phyloP scores from a whole-genome alignment of 2,113 vertebrate genomes.

The Hepsetus odoe region DNA sequence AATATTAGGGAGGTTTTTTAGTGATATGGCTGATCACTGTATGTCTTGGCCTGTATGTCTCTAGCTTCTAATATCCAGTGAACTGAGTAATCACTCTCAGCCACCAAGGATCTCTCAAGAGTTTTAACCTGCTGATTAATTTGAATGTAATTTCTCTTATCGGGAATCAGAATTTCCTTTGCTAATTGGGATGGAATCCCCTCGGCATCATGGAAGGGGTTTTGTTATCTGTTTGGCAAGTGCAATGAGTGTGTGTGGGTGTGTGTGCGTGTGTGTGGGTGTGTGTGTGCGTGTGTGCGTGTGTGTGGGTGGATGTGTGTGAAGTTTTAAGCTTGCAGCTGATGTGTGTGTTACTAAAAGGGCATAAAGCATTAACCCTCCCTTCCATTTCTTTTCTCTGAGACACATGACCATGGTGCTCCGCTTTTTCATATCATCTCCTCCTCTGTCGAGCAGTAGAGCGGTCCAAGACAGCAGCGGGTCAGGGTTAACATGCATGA shows the following conservation, averaged over 20 bases:
- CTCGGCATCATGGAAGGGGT: conserved; percentile 9
- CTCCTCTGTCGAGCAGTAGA: not conserved
- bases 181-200: conserved; percentile 30
- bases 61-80: conserved; percentile 21
- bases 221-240: conserved; percentile 5
- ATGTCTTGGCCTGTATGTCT: conserved; percentile 32
- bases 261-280: not conserved
- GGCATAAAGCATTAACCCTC: conserved; percentile 13
- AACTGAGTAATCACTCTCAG: conserved; percentile 33
- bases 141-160: conserved; percentile 49
- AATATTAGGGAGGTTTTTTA: no score
- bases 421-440: not conserved
- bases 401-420: not conserved
- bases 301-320: not conserved
- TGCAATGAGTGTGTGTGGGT: not conserved
- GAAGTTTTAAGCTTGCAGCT: conserved; percentile 27
- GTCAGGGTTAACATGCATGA: not conserved
- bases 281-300: not conserved
- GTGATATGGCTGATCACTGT: no score
- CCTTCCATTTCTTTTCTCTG: not conserved
- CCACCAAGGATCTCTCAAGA: conserved; percentile 34
- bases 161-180: conserved; percentile 3
- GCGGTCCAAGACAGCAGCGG: not conserved
- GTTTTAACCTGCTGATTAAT: conserved; percentile 47
- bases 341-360: conserved; percentile 19